Percentiles rank a stretch among this genome's conserved stretches.
Evolutionary conservation across 2,888 invertebrate genomes (phyloP).

Genomic region (Selenia dentaria): DNA sequence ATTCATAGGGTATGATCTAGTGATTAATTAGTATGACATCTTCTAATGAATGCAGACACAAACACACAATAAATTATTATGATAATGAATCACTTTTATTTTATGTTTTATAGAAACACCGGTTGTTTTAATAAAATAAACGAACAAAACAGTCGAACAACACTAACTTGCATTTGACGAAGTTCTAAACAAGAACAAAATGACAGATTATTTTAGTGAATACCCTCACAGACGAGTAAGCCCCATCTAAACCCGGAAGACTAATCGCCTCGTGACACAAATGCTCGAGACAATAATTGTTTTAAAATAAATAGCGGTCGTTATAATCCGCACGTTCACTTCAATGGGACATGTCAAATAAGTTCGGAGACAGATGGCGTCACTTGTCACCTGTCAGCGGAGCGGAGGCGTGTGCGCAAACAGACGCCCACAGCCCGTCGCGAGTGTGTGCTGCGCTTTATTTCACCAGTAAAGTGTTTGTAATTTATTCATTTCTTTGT

Average conservation of each 20-base stretch:
- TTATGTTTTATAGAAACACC: too few relatives aligned
- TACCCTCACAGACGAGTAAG: constrained; percentile 4
- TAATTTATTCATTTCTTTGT: constrained; percentile 20
- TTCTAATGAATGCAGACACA: too few relatives aligned
- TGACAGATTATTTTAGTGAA: constrained; percentile 21
- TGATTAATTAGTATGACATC: too few relatives aligned
- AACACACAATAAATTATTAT: too few relatives aligned
- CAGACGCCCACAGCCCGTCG: constrained; percentile 25
- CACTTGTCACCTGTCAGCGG: constrained; percentile 39
- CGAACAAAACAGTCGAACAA: neutral
- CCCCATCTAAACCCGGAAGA: constrained; percentile 33
- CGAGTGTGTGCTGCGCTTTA: constrained; percentile 27
- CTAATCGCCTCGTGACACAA: constrained; percentile 36
- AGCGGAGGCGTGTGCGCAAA: constrained; percentile 11
- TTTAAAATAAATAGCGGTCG: constrained; percentile 31
- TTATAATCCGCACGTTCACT: constrained; percentile 39
- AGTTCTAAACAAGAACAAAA: constrained; percentile 9
- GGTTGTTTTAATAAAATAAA: too few relatives aligned
- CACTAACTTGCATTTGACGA: neutral
- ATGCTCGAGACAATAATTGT: constrained; percentile 30
- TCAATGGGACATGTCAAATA: constrained; percentile 26
- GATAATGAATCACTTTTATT: too few relatives aligned
- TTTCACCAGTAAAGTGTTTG: neutral
- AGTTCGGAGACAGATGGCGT: constrained; percentile 36
- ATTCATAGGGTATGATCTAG: too few relatives aligned